Base-by-base conservation (phyloP, 2,888 invertebrate species). In the Rhopalosiphum nymphaeae region DNA sequence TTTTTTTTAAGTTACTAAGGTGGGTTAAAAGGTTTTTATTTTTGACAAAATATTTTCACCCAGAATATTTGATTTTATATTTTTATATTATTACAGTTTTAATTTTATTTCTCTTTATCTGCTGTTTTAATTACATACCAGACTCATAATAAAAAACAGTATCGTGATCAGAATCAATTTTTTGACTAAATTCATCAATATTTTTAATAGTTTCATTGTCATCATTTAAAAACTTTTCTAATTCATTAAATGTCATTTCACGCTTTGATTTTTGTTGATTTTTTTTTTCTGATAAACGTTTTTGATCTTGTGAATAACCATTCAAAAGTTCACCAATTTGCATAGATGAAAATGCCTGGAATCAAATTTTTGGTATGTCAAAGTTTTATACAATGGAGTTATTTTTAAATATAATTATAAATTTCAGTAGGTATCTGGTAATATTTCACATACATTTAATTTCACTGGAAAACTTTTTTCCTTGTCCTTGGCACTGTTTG, bases 241-340 rank as follows among this genome's bases (percentile, higher is more conserved):
- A 90, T 86, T 94, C 94, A 42, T 61, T 94, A 11, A 86, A 61
- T 42, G 94, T 94, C 94, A 94, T 94, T 67, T 94, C 94, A 29
- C 25, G 86, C 67, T 94, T 94, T 36, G 67, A 44, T 49, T 94
- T 94, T 87, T 91, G 91, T 67, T 86, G 86, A 11, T 94, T 67
- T 86, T 94, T 94, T 67, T n/a, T 90, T 57, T 94, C 86, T 9
- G 61, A 11, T 25, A 44, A 44, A 67, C 67, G 61, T 91, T 87
- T 91, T 87, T 91, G 91, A 94, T 94, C 94, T 7, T 85, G 25
- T 67, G 90, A 57, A 67, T 42, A 91, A 4, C 49, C 85, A 90
- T 94, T 90, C 46, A 94, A 44, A 44, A 94, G 90, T 61, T 94
- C 94, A 0, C 53, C 67, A 26, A 94, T 94, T 87, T 94, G 94